Evolutionary conservation across 2,113 vertebrate genomes (phyloP).

Genomic region (Gallinago media): DNA sequence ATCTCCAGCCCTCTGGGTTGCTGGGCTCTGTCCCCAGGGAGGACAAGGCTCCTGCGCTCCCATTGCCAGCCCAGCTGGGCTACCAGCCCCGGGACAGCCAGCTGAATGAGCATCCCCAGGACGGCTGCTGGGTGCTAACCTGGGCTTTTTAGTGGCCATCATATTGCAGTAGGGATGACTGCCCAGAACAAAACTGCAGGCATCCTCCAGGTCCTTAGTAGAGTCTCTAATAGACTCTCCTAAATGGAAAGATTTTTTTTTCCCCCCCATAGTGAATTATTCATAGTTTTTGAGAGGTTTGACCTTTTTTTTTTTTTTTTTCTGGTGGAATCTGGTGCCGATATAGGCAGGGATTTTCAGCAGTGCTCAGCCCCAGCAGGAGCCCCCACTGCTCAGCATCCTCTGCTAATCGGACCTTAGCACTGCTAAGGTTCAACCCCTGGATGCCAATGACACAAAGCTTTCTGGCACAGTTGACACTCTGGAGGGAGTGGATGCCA

Average conservation of each 20-base stretch:
- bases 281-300: background rate
- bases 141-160: background rate
- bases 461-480: too few relatives aligned
- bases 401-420: background rate
- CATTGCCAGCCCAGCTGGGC: background rate
- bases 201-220: background rate
- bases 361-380: background rate
- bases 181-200: background rate
- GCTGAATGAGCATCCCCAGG: accelerated
- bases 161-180: background rate
- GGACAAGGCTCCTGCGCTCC: background rate
- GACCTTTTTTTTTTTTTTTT: background rate
- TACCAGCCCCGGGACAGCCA: accelerated
- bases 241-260: background rate
- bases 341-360: background rate
- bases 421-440: background rate
- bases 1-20: accelerated
- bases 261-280: background rate
- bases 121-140: background rate
- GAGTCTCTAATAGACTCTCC: background rate
- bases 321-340: background rate
- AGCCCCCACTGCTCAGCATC: background rate
- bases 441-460: background rate
- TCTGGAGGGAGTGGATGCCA: too few relatives aligned
- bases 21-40: background rate